A percentile compares a stretch with the other conserved stretches of the same genome.
Conservation (phyloP, 2,113 vertebrate species). For the Antechinus flavipes region DNA sequence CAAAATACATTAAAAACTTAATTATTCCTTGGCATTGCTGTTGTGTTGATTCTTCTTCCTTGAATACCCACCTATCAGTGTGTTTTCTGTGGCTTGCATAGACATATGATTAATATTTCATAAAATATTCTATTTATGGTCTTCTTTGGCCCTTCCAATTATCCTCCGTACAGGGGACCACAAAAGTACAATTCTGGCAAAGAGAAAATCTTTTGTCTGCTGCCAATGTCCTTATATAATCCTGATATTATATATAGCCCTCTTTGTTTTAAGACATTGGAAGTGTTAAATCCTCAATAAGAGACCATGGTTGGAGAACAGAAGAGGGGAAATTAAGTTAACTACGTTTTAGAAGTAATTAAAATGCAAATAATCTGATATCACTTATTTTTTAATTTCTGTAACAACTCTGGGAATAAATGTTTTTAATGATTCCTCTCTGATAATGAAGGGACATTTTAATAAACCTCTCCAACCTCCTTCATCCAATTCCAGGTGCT, state of each 20-base stretch:
- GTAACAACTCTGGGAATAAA: not conserved
- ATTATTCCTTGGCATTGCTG: conserved; percentile 37
- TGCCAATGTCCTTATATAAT: not conserved
- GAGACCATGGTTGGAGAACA: not conserved
- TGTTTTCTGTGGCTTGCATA: conserved; percentile 44
- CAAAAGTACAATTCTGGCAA: not conserved
- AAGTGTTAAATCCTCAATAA: not conserved
- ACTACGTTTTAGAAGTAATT: not conserved
- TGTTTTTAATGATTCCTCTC: conserved; percentile 27
- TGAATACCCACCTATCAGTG: not conserved
- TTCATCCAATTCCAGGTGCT: not conserved
- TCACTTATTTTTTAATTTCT: conserved; percentile 39
- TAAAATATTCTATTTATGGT: not conserved
- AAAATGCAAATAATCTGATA: conserved; percentile 4
- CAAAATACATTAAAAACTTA: conserved; percentile 40
- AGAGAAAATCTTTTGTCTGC: not conserved
- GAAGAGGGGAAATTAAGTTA: conserved; percentile 6
- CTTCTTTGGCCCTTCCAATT: conserved; percentile 8
- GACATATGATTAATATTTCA: conserved; percentile 14
- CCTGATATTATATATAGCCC: not conserved
- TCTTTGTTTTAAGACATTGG: not conserved
- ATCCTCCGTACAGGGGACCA: conserved; percentile 8
- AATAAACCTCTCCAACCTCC: not conserved
- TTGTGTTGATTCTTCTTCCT: conserved; percentile 10
- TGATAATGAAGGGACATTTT: not conserved